Base-by-base conservation (phyloP, 2,888 invertebrate species). In the Drosophila acutilabella region DNA sequence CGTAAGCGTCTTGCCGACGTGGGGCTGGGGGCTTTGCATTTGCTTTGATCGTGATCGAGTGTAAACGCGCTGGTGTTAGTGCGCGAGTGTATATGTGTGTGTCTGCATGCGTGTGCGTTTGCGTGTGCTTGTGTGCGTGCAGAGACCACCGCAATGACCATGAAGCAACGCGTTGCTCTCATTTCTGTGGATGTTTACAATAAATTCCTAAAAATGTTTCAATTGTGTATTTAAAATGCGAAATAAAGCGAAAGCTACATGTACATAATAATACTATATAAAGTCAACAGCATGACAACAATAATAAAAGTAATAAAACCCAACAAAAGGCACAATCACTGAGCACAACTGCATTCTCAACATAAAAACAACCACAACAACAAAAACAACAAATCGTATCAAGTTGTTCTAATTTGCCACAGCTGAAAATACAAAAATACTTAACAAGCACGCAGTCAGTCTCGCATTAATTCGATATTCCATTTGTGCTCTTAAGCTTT, bases 401-500 rank as follows among this genome's bases (percentile, higher is more conserved):
- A 72, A 61, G 14, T 44, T 48, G 77, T 64, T 77, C 73, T 68
- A 72, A 68, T 69, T 75, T 60, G 41, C 65, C 62, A 69, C 76
- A 76, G 72, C 76, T 76, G 56, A 74, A 70, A 69, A 57, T 56
- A 61, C 44, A 50, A 73, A 68, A 64, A 60, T 57, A 64, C 45
- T 61, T 68, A 68, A 59, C 45, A 20, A 61, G 52, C 51, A 47
- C 42, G 38, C 42, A 16, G 30, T 30, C 56, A 60, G 38, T 52
- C 33, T 62, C 67, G 64, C 64, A 61, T 64, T 62, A 66, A 59
- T 68, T 74, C 45, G 51, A 65, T 73, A 74, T 72, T 68, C 83
- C 83, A 72, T 66, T 80, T 73, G 84, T 87, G 84, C 80, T 84
- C 87, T 86, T 86, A 84, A 72, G 81, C 76, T 80, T 80, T 62